phyloP scores from a whole-genome alignment of 1,140 invertebrate species.

The Aphelenchoides fujianensis region DNA sequence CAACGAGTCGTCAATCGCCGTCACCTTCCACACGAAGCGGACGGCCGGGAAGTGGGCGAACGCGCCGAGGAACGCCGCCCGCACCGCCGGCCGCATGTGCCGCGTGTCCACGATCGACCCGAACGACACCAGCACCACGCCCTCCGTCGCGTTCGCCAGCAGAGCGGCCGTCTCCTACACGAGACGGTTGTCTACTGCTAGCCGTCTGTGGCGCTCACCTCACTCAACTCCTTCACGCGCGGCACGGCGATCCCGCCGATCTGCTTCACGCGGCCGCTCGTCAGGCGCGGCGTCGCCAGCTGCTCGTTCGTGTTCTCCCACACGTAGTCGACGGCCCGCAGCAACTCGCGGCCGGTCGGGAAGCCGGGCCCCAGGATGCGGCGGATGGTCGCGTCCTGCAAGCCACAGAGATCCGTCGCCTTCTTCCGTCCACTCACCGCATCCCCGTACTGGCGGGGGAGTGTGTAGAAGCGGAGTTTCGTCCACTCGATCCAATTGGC shows the following conservation, averaged over 20 bases:
- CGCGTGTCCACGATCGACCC: conserved; percentile 22
- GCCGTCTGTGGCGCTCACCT: not conserved
- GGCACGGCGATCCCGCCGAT: conserved; percentile 12
- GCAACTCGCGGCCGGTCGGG: not conserved
- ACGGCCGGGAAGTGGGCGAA: conserved; percentile 18
- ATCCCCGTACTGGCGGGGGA: not conserved
- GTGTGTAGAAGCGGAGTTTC: not conserved
- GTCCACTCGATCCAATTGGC: not conserved
- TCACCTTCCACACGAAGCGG: conserved; percentile 27
- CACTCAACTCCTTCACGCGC: not conserved
- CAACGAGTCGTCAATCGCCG: not conserved
- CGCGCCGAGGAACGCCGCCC: conserved; percentile 19
- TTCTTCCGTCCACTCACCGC: not conserved
- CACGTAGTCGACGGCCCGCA: not conserved
- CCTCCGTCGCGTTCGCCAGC: conserved; percentile 6
- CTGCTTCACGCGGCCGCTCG: not conserved
- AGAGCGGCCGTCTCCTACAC: conserved; percentile 23
- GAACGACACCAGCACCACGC: conserved; percentile 21
- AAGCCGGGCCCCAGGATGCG: not conserved
- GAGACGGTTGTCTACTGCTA: not conserved
- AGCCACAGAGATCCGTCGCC: not conserved
- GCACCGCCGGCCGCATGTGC: not conserved
- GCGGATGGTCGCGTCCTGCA: not conserved
- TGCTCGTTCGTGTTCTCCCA: conserved; percentile 12
- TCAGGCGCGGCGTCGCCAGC: not conserved